Base-by-base conservation (phyloP, 2,888 invertebrate genomes). In the Archaeoteleia sp. region DNA sequence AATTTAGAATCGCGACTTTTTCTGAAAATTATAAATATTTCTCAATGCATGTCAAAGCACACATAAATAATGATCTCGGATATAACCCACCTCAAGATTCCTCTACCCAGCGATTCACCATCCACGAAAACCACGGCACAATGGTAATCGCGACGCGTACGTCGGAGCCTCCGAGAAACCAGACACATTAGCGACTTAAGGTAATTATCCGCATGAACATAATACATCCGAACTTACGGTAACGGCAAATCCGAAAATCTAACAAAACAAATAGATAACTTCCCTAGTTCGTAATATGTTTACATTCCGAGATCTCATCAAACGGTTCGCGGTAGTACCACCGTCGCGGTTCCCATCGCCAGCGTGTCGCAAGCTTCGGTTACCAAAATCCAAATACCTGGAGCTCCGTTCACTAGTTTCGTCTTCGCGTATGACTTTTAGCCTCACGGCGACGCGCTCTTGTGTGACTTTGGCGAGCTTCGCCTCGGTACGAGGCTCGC, bases 141-240 rank as follows among this genome's bases (percentile, higher is more conserved):
- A 15, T 13, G 32, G 20, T 57, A 67, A 42, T 20, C 35, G 20
- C 39, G 30, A 29, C 6, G 35, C 4, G 35, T 53, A 46, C 20
- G 23, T 30, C 9, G 32, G n/a, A 17, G 20, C 17, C 29, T 0
- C 15, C 53, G 53, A 48, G 57, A 45, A 32, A 2, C 42, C 46
- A 13, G 61, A 57, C 61, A 61, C 46, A 67, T 67, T 46, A 53
- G 29, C 46, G 67, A 67, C 67, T 67, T 67, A 67, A 57, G n/a
- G 61, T 48, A 67, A 67, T 67, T 62, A 67, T 60, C 67, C 42
- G 17, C 23, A 13, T 2, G 9, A 53, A 9, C 39, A n/a, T n/a
- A n/a, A n/a, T n/a, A n/a, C n/a, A n/a, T n/a, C n/a, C n/a, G n/a
- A n/a, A n/a, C n/a, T n/a, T n/a, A n/a, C n/a, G n/a, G n/a, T n/a